A percentile compares a stretch with the other conserved stretches of the same genome.
Conservation (phyloP, 2,797 vertebrate species). For the Sebastes variabilis region DNA sequence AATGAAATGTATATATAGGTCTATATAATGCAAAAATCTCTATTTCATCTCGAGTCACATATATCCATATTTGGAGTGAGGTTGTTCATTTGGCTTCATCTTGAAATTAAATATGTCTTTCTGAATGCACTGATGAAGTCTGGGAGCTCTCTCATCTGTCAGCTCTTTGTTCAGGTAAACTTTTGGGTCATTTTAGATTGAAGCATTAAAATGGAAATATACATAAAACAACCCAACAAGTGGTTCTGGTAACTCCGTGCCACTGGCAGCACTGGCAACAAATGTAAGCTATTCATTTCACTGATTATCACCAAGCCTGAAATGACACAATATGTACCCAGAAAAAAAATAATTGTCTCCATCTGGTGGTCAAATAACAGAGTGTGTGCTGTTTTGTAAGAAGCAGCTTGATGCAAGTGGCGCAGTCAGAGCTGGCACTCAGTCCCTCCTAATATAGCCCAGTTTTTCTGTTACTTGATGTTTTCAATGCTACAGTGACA, state of each 20-base stretch:
- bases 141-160: background rate
- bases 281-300: background rate
- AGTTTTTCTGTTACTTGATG: background rate
- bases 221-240: background rate
- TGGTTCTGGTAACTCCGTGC: background rate
- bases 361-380: constrained; percentile 9
- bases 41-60: background rate
- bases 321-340: background rate
- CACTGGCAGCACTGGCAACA: background rate
- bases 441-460: background rate
- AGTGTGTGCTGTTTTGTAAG: background rate
- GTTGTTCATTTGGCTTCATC: background rate
- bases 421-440: background rate
- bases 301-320: background rate
- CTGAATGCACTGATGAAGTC: fast-evolving
- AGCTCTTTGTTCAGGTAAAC: background rate
- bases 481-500: background rate
- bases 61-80: background rate
- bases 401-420: background rate
- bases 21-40: too few species aligned
- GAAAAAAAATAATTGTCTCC: too few species aligned
- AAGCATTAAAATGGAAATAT: background rate
- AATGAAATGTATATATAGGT: background rate
- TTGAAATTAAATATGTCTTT: background rate
- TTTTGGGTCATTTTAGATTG: background rate